These are phyloP conservation scores for Rhadina sibilatrix DNA, from an alignment of 2,113 vertebrate genomes.

Conservation along the genomic window DNA sequence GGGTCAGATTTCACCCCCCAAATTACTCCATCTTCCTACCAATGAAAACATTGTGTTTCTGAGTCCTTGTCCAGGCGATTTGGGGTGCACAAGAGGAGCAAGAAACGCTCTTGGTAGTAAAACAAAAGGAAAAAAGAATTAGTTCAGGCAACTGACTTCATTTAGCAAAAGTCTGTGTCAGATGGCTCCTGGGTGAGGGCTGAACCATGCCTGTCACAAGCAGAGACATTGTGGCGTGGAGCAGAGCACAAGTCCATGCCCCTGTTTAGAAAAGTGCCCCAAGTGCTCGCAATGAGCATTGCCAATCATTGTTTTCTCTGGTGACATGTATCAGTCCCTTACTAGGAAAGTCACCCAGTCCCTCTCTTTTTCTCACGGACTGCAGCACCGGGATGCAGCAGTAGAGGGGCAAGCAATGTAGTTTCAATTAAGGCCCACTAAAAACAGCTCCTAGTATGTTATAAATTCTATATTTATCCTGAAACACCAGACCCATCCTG, in stretches of 20 bases:
- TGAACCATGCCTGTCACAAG: neutral
- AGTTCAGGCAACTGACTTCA: neutral
- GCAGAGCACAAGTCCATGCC: neutral
- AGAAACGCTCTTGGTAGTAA: neutral
- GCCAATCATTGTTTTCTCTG: conserved; percentile 50
- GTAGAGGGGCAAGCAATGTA: conserved; percentile 52
- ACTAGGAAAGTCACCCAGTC: conserved; percentile 21
- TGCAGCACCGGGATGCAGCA: neutral
- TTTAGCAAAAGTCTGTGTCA: neutral
- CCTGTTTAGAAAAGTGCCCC: conserved; percentile 24
- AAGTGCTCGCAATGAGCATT: neutral
- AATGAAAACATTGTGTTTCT: neutral
- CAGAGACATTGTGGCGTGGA: conserved; percentile 2
- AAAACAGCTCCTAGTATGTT: conserved; percentile 73
- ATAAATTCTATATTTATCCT: conserved; percentile 76
- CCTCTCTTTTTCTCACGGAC: conserved; percentile 32
- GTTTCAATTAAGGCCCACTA: conserved; percentile 73
- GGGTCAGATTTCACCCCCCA: neutral
- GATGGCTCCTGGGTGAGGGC: neutral
- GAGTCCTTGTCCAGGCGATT: neutral
- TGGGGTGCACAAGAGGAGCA: neutral
- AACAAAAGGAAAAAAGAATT: neutral
- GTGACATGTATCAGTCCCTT: neutral
- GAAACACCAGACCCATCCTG: conserved; percentile 58
- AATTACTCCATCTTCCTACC: neutral